These are phyloP conservation scores for Globia sparganii DNA, from an alignment of 2,888 invertebrate species.

Conservation along the genomic window DNA sequence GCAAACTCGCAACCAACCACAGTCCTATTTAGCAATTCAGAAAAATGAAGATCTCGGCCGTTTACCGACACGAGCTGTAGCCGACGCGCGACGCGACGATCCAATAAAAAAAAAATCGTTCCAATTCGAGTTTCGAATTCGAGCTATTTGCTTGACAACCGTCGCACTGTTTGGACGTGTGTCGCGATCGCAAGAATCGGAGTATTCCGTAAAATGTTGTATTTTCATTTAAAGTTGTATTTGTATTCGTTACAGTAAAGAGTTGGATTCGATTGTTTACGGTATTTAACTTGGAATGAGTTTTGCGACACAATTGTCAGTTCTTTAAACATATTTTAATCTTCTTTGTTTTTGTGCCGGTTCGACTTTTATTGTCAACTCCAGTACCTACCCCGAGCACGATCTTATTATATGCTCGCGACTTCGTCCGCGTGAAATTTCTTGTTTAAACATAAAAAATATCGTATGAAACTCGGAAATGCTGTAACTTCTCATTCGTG, in stretches of 20 bases:
- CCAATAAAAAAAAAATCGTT: constrained; percentile 61
- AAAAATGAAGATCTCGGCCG: constrained; percentile 57
- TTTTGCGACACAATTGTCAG: no score
- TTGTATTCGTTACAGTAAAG: constrained; percentile 33
- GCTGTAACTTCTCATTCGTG: no score
- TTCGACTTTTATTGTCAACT: background rate
- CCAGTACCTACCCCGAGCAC: background rate
- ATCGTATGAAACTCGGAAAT: no score
- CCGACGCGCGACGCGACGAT: constrained; percentile 37
- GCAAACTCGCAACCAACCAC: constrained; percentile 6
- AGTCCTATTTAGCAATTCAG: constrained; percentile 42
- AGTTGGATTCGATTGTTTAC: constrained; percentile 7
- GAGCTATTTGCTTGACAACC: constrained; percentile 66
- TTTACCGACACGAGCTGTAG: constrained; percentile 43
- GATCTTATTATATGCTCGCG: background rate
- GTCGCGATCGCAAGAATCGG: constrained; percentile 43
- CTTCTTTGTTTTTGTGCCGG: background rate
- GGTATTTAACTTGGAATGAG: background rate
- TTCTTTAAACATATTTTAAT: background rate
- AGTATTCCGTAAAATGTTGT: constrained; percentile 42
- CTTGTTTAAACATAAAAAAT: background rate
- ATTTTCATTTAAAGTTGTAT: constrained; percentile 46
- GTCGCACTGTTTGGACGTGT: constrained; percentile 66
- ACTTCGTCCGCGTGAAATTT: background rate
- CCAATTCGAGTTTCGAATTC: constrained; percentile 67